These are phyloP conservation scores for Lithobates sylvaticus DNA, from an alignment of 2,797 vertebrate species.

Conservation along the genomic window DNA sequence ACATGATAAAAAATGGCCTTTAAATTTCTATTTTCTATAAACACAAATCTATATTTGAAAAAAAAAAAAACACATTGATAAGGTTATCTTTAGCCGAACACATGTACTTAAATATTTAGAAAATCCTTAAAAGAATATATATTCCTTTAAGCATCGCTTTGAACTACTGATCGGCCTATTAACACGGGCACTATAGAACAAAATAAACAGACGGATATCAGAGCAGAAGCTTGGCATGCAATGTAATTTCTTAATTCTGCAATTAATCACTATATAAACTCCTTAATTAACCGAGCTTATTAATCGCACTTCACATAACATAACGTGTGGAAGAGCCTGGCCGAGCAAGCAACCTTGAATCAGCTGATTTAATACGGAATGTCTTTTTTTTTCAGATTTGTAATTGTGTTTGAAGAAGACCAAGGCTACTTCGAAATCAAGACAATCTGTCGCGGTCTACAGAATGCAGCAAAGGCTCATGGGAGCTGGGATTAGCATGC, in stretches of 20 bases:
- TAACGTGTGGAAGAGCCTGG: background rate
- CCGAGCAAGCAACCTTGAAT: conserved; percentile 20
- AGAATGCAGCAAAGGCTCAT: conserved; percentile 18
- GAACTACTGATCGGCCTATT: background rate
- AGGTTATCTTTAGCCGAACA: too few relatives aligned
- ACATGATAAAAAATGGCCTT: too few relatives aligned
- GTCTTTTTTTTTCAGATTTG: background rate
- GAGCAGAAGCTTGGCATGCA: background rate
- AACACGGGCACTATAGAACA: background rate
- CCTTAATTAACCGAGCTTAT: conserved; percentile 11
- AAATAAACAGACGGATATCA: conserved; percentile 4
- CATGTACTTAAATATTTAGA: too few relatives aligned
- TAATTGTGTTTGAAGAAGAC: conserved; percentile 9
- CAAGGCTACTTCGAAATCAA: conserved; percentile 4
- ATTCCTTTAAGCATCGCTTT: too few relatives aligned
- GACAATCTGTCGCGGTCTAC: background rate
- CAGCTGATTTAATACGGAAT: background rate
- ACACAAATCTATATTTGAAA: too few relatives aligned
- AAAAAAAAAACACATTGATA: too few relatives aligned
- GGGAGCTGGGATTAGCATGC: conserved; percentile 26
- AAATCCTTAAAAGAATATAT: too few relatives aligned
- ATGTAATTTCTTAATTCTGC: background rate
- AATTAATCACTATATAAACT: conserved; percentile 24
- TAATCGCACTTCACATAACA: background rate
- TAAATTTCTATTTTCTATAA: too few relatives aligned